Conservation (phyloP, 2,113 vertebrate genomes). For the Crotalus viridis region DNA sequence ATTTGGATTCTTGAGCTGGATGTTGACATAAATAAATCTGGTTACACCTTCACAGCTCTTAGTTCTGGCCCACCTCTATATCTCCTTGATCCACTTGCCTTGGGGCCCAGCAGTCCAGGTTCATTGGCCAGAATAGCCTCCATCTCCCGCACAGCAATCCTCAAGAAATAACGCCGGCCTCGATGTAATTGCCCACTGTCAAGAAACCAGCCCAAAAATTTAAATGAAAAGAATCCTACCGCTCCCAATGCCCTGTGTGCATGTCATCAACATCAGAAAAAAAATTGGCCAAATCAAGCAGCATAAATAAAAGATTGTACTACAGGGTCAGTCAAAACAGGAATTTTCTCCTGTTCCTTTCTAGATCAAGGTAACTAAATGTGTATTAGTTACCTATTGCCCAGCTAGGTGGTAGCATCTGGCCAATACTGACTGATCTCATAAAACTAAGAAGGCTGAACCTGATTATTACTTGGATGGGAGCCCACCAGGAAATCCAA, state of each 20-base stretch:
- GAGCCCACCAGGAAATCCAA: not conserved
- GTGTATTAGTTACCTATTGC: not conserved
- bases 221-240: not conserved
- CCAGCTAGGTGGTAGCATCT: not conserved
- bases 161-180: constrained; percentile 80
- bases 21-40: too few species aligned
- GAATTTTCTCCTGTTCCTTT: not conserved
- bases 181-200: constrained; percentile 82
- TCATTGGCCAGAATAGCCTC: constrained; percentile 81
- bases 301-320: not conserved
- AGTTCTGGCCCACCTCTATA: not conserved
- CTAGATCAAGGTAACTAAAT: not conserved
- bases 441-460: not conserved
- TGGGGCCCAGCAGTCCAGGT: constrained; percentile 89
- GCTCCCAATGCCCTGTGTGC: not conserved
- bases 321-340: not conserved
- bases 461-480: not conserved
- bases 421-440: not conserved
- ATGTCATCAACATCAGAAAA: not conserved
- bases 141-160: constrained; percentile 81
- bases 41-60: not conserved
- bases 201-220: constrained; percentile 5
- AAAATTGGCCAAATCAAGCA: not conserved
- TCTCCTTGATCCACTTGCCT: constrained; percentile 64
- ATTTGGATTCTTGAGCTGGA: too few species aligned